Evolutionary conservation across 1,140 invertebrate species (phyloP), one percentile per base, ranked within the genome.

Genomic region (Heliothis subflexa): DNA sequence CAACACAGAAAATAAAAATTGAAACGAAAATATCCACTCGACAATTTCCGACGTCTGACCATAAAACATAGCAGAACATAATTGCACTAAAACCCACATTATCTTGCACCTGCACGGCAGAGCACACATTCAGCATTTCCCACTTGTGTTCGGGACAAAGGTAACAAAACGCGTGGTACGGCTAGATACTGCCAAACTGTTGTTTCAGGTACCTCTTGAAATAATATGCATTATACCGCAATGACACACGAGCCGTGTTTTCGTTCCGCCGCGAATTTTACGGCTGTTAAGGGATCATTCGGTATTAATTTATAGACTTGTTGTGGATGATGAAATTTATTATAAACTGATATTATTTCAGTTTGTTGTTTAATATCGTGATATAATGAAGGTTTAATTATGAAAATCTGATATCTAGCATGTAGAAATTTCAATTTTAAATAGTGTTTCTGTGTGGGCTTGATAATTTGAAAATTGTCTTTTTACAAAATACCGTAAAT

Each of bases 151-250:
- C 81, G 83, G 85, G 78, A 78, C 62, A 80, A 82, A 85, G 79
- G 62, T 78, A 79, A 84, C 84, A 83, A 82, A 85, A 86, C 79
- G 83, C 70, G 68, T 79, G 83, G 79, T 75, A 71, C 49, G 73
- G 72, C 73, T 57, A 77, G 85, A 85, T 90, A 90, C 86, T 85
- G 81, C 76, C 83, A 82, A 83, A 80, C 77, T 86, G 89, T 87
- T 83, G 81, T 86, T 87, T 83, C 84, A 90, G 84, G 78, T 68
- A 80, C 80, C 82, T 83, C 64, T 62, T 87, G 84, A 82, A 88
- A 87, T 90, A 89, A 86, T 78, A 84, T 78, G 76, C 66, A 79
- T 72, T 75, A 79, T 75, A 40, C 64, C 66, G 66, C 73, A 75
- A 74, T 49, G 50, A 64, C 50, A 72, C 73, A 66, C 45, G 59